Conservation (phyloP, 2,797 vertebrate species). For the Ctenopoma multispine region DNA sequence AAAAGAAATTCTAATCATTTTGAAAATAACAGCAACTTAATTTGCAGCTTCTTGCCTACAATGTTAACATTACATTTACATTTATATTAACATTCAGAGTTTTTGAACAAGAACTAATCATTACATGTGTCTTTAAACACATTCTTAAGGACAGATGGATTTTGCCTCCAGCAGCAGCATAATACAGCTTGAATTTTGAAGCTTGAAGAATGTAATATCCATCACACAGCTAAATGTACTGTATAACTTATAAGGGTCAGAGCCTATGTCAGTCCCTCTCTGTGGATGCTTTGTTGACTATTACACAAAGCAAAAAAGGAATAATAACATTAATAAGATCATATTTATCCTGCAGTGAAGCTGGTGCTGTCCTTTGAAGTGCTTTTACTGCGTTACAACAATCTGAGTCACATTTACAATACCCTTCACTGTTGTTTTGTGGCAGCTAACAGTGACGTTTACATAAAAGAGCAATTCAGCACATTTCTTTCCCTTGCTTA, state of each 20-base stretch:
- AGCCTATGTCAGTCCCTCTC: slow-evolving; percentile 14
- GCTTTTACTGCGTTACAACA: slow-evolving; percentile 32
- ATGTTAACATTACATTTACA: neutral
- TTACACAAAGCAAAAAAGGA: slow-evolving; percentile 18
- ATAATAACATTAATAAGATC: slow-evolving; percentile 33
- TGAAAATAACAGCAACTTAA: no score
- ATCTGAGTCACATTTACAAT: slow-evolving; percentile 46
- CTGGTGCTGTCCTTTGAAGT: slow-evolving; percentile 34
- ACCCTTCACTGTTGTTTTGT: slow-evolving; percentile 33
- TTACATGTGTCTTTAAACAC: neutral
- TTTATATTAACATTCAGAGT: neutral
- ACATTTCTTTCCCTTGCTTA: slow-evolving; percentile 50
- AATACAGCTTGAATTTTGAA: slow-evolving; percentile 3
- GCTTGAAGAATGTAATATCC: no score
- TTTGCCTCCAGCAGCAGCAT: slow-evolving; percentile 22
- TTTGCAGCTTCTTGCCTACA: neutral
- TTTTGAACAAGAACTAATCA: neutral
- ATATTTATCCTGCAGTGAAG: slow-evolving; percentile 35
- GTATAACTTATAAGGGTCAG: slow-evolving; percentile 28
- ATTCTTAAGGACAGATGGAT: slow-evolving; percentile 26
- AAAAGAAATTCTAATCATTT: neutral
- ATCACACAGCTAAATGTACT: slow-evolving; percentile 41
- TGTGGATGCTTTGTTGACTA: slow-evolving; percentile 15
- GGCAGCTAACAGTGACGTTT: slow-evolving; percentile 29
- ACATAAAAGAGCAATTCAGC: slow-evolving; percentile 48